Evolutionary conservation across 2,888 invertebrate genomes (phyloP).

Genomic region (Taphrorychus bicolor): DNA sequence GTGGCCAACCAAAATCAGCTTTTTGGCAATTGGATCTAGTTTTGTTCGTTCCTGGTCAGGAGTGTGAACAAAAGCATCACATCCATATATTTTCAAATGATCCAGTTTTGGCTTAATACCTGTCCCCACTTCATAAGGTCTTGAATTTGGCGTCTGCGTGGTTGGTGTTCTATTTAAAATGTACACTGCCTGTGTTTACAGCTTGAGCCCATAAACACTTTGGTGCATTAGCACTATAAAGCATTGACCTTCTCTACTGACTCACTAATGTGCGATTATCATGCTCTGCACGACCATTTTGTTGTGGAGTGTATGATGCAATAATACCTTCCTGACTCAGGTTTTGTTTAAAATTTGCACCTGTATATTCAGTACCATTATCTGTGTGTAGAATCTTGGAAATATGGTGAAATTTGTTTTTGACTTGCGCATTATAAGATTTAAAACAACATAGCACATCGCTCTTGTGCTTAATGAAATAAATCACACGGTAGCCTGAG

Average conservation of each 20-base stretch:
- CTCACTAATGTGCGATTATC: conserved; percentile 51
- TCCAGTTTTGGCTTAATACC: conserved; percentile 8
- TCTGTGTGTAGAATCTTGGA: no score
- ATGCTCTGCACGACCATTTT: conserved; percentile 51
- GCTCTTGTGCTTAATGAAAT: conserved; percentile 29
- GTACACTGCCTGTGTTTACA: conserved; percentile 49
- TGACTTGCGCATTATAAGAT: background rate
- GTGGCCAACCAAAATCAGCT: conserved; percentile 11
- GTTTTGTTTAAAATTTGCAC: conserved; percentile 38
- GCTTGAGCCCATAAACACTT: conserved; percentile 48
- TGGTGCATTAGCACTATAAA: conserved; percentile 47
- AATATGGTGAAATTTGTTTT: background rate
- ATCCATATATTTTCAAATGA: conserved; percentile 17
- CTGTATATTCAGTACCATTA: no score
- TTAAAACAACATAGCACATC: no score
- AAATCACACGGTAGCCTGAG: conserved; percentile 31
- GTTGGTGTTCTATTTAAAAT: conserved; percentile 48
- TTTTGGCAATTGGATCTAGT: background rate
- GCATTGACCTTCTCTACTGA: conserved; percentile 50
- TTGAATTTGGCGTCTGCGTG: conserved; percentile 47
- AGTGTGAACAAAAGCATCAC: conserved; percentile 2
- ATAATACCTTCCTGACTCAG: conserved; percentile 46
- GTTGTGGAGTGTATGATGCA: conserved; percentile 46
- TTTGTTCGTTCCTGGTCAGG: background rate
- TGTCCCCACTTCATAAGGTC: conserved; percentile 36